These are phyloP conservation scores for Boleophthalmus pectinirostris DNA, from an alignment of 2,113 vertebrate genomes.

Conservation along the genomic window DNA sequence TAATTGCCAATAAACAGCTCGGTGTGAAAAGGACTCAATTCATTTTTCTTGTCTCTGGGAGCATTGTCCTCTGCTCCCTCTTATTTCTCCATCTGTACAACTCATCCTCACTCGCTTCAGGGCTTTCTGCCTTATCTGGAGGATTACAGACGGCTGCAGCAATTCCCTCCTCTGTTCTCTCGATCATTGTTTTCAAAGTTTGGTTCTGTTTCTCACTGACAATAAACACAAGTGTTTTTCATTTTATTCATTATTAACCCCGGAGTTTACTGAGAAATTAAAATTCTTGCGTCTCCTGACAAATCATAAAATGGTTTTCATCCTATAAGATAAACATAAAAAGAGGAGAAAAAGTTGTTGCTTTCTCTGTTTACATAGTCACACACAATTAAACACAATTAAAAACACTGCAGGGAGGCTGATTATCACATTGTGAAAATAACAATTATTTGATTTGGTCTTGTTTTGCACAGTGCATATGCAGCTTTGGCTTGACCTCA, in stretches of 20 bases:
- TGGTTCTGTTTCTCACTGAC: not conserved
- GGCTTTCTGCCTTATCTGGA: conserved; percentile 42
- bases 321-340: not conserved
- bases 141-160: conserved; percentile 22
- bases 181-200: conserved; percentile 9
- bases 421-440: not conserved
- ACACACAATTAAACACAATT: not conserved
- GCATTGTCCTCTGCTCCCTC: conserved; percentile 29
- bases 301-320: not conserved
- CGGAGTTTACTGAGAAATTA: too few relatives aligned
- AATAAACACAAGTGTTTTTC: not conserved
- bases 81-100: conserved; percentile 34
- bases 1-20: conserved; percentile 70
- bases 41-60: conserved; percentile 40
- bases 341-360: not conserved
- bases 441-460: not conserved
- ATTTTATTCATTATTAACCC: too few relatives aligned
- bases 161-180: not conserved
- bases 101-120: conserved; percentile 30
- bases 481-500: not conserved
- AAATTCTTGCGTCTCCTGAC: not conserved
- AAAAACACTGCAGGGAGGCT: not conserved
- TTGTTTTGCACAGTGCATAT: not conserved
- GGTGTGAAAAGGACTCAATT: conserved; percentile 53
- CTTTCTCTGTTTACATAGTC: not conserved